These are phyloP conservation scores for Cyrtodaria siliqua DNA, from an alignment of 2,888 invertebrate genomes.

Conservation along the genomic window DNA sequence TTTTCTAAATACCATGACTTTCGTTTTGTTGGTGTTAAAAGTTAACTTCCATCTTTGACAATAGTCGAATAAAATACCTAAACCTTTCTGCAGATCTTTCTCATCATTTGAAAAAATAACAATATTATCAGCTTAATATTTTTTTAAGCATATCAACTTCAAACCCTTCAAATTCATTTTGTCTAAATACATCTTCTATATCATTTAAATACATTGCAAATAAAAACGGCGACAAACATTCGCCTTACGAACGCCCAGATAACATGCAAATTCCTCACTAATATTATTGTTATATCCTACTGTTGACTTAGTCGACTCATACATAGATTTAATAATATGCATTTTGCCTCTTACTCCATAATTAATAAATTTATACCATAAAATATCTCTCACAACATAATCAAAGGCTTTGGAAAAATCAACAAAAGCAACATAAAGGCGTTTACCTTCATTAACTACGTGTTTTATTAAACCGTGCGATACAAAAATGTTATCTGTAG, in stretches of 20 bases:
- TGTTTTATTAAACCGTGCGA: constrained; percentile 24
- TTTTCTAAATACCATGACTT: constrained; percentile 15
- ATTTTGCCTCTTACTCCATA: constrained; percentile 18
- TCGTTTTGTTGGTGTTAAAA: constrained; percentile 6
- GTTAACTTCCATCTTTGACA: constrained; percentile 6
- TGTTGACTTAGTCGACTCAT: constrained; percentile 21
- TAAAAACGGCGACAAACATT: constrained; percentile 15
- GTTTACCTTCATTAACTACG: constrained; percentile 10
- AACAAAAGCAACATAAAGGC: constrained; percentile 21
- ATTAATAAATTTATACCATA: constrained; percentile 40
- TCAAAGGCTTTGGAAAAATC: constrained; percentile 42
- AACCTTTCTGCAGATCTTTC: background rate
- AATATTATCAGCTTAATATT: constrained; percentile 6
- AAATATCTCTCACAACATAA: constrained; percentile 21
- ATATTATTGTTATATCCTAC: constrained; percentile 7
- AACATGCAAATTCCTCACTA: constrained; percentile 13
- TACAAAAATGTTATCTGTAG: constrained; percentile 33
- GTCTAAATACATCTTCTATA: constrained; percentile 7
- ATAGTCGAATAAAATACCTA: constrained; percentile 1
- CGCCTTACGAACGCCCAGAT: constrained; percentile 19
- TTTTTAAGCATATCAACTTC: background rate
- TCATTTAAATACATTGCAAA: constrained; percentile 15
- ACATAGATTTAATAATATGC: constrained; percentile 32
- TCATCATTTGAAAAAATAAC: background rate
- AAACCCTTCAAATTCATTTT: constrained; percentile 1